Percentiles rank a stretch among this genome's conserved stretches.
These are phyloP conservation scores for Geopemphigus sp. DNA, from an alignment of 1,140 invertebrate species.

Conservation along the genomic window DNA sequence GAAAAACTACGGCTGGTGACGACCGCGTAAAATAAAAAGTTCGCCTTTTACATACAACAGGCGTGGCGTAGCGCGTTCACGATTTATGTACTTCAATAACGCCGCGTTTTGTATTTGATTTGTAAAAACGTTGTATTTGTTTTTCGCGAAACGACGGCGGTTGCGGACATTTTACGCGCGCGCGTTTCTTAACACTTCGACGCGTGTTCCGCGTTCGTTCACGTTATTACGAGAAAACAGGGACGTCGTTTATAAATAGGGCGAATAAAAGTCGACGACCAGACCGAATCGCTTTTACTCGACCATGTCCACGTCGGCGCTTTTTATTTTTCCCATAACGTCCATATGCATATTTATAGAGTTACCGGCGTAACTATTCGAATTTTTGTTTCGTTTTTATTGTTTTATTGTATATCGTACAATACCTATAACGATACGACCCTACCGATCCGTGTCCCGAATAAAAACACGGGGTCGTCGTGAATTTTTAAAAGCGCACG, in stretches of 20 bases:
- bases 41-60: background rate
- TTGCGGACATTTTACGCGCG: background rate
- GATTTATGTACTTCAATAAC: constrained; percentile 7
- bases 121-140: background rate
- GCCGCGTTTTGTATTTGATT: background rate
- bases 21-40: background rate
- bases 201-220: too few species aligned
- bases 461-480: background rate
- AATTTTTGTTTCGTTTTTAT: background rate
- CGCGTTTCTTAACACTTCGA: too few species aligned
- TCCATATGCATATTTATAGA: background rate
- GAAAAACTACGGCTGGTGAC: background rate
- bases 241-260: too few species aligned
- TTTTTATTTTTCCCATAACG: too few species aligned
- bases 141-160: background rate
- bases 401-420: background rate
- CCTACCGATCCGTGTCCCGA: background rate
- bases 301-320: too few species aligned
- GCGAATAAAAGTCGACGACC: too few species aligned
- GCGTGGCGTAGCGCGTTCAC: background rate
- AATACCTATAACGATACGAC: background rate
- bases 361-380: background rate
- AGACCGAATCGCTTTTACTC: too few species aligned
- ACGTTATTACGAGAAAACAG: too few species aligned
- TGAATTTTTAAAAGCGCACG: background rate